Evolutionary conservation across 2,113 vertebrate species (phyloP).

Genomic region (Lagenorhynchus albirostris): DNA sequence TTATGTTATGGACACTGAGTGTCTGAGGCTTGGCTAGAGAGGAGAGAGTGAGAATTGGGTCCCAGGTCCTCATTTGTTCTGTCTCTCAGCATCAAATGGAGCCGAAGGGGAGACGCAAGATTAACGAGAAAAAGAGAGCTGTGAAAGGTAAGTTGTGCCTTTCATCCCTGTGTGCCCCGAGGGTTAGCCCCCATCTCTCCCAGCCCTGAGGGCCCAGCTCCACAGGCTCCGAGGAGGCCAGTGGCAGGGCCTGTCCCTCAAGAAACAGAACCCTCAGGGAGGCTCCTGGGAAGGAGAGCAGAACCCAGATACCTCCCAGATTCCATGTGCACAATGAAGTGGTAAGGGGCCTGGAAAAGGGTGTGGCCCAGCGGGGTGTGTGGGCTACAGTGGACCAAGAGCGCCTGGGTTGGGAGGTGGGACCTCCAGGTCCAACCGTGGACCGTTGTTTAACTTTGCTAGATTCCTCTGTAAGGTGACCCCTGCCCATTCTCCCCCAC

Average conservation of each 20-base stretch:
- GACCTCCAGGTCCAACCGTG: background rate
- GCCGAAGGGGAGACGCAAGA: background rate
- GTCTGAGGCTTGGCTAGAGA: background rate
- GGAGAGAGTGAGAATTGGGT: background rate
- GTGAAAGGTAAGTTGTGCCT: background rate
- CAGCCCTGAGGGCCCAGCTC: background rate
- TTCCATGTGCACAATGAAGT: background rate
- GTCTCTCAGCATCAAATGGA: background rate
- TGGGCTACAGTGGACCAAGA: accelerated
- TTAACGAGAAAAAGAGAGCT: background rate
- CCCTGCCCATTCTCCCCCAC: background rate
- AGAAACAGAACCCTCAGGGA: background rate
- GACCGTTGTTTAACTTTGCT: background rate
- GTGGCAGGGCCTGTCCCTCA: too few relatives aligned
- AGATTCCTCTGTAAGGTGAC: background rate
- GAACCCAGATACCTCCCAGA: background rate
- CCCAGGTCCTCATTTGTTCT: background rate
- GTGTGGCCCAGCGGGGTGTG: background rate
- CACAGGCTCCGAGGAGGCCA: background rate
- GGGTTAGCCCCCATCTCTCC: background rate
- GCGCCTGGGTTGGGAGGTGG: background rate
- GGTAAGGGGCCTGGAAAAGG: background rate
- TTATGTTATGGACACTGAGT: background rate
- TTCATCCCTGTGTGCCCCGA: accelerated
- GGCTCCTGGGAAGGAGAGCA: background rate